These are phyloP conservation scores for Tetragonisca angustula DNA, from an alignment of 2,888 invertebrate species.

Conservation along the genomic window DNA sequence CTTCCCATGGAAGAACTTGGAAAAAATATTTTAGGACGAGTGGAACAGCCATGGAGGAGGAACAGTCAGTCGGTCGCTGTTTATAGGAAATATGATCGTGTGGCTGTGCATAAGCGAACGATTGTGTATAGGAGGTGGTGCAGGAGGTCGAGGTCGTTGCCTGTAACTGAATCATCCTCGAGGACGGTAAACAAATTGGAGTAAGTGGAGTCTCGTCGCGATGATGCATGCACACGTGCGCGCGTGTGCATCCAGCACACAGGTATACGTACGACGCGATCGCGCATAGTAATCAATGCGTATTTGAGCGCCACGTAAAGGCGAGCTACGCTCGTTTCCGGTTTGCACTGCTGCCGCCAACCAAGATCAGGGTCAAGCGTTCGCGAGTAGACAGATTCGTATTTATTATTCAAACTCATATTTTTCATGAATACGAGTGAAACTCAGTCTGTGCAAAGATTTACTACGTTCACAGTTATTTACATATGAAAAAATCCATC, in stretches of 20 bases:
- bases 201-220: slow-evolving; percentile 62
- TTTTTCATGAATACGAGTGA: not conserved
- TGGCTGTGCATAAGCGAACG: slow-evolving; percentile 37
- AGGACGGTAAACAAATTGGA: slow-evolving; percentile 69
- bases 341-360: not conserved
- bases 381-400: not conserved
- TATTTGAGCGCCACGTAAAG: slow-evolving; percentile 21
- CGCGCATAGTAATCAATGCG: slow-evolving; percentile 9
- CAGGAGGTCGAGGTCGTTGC: slow-evolving; percentile 65
- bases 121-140: slow-evolving; percentile 46
- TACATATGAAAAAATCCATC: too few species aligned
- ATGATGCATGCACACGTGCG: slow-evolving; percentile 38
- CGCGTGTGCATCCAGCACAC: not conserved
- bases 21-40: slow-evolving; percentile 7
- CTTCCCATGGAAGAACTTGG: too few species aligned
- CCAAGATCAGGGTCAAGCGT: slow-evolving; percentile 29
- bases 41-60: not conserved
- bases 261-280: slow-evolving; percentile 12
- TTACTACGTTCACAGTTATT: too few species aligned
- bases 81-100: slow-evolving; percentile 49
- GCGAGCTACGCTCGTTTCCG: slow-evolving; percentile 19
- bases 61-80: slow-evolving; percentile 7
- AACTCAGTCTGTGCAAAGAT: too few species aligned
- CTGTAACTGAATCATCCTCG: slow-evolving; percentile 63
- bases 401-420: not conserved